Conservation (phyloP, 2,888 invertebrate genomes). For the Sepioteuthis lessoniana region DNA sequence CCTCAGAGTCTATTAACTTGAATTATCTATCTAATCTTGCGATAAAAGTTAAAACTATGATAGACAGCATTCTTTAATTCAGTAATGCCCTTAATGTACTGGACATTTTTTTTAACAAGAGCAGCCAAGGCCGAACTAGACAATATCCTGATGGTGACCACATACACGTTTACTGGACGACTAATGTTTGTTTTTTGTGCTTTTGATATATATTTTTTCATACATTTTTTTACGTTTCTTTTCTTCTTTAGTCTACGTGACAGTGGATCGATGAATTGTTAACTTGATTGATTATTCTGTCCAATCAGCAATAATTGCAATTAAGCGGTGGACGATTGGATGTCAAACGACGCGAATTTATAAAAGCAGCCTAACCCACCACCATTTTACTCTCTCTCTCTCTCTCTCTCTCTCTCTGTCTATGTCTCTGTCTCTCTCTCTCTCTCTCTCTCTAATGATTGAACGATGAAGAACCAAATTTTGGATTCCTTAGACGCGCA, state of each 20-base stretch:
- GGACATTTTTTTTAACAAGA: background rate
- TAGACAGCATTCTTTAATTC: background rate
- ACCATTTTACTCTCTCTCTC: background rate
- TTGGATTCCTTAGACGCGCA: background rate
- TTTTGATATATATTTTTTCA: too few species aligned
- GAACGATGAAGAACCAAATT: background rate
- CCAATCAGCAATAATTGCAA: constrained; percentile 33
- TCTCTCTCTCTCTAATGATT: background rate
- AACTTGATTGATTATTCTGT: background rate
- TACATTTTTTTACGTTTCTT: background rate
- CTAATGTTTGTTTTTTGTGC: too few species aligned
- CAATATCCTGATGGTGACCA: background rate
- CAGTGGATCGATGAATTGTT: constrained; percentile 20
- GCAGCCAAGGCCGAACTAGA: background rate
- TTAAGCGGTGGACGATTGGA: constrained; percentile 10
- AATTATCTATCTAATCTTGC: background rate
- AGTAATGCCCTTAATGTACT: background rate
- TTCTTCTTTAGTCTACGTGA: background rate
- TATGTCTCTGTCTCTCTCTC: background rate
- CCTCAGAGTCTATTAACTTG: background rate
- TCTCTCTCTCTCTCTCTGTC: background rate
- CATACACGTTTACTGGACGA: background rate
- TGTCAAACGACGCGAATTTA: background rate
- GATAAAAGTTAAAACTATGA: background rate
- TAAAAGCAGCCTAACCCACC: background rate